Base-by-base conservation (phyloP, 1,140 invertebrate species). In the Bombus pyrosoma region DNA sequence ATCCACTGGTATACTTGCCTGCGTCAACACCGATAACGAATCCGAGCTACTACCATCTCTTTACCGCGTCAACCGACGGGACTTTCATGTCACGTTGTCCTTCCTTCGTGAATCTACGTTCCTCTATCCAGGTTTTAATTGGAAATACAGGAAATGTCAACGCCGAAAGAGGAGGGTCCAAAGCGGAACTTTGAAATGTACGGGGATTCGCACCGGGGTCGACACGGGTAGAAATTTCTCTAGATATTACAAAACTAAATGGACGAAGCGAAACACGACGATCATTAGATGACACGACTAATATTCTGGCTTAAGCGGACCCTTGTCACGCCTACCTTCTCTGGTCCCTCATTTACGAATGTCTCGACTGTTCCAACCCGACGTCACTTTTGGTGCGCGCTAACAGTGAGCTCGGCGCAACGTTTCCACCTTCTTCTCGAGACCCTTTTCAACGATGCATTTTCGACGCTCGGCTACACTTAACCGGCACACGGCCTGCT, bases 211-310 rank as follows among this genome's bases (percentile, higher is more conserved):
- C 12, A 18, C 18, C 9, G 15, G 2, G n/a, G 43, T 25, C 43
- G 64, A 9, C 10, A 8, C 12, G 15, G 28, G 2, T 41, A 28
- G 77, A 25, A 68, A 66, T 66, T 53, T 84, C 75, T 22, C 41
- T 22, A 53, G 57, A 41, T 80, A 80, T 53, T 53, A 72, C 83
- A 32, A 34, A 5, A 39, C 18, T 28, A 28, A 32, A 39, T 47
- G 47, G 37, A 12, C 32, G 43, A 62, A n/a, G 59, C 62, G 75
- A 79, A 53, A 79, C 47, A 47, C 76, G 77, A 80, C 76, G 83
- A 80, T 80, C 68, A 22, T 85, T 85, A 73, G 41, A 41, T 53
- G 83, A 85, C 76, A 73, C 83, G 68, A 71, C 68, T 85, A 80
- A 83, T 83, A 83, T 76, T 76, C 72, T 32, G 72, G 32, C 18